Evolutionary conservation across 2,797 vertebrate genomes (phyloP).

Genomic region (Lepus oiostolus): DNA sequence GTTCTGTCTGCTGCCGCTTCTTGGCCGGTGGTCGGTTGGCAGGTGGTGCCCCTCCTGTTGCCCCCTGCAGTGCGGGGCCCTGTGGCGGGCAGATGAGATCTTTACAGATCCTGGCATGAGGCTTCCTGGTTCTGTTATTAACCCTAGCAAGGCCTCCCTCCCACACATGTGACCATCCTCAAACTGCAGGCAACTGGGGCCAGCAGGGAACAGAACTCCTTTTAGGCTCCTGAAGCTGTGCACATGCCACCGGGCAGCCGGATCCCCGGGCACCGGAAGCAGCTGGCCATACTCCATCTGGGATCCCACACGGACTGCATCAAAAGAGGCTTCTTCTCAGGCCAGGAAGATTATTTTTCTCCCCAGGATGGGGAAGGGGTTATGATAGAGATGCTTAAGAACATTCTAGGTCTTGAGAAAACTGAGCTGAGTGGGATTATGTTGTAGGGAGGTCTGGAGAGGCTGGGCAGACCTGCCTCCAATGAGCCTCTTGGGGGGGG

Average conservation of each 20-base stretch:
- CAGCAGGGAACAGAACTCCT: slow-evolving; percentile 18
- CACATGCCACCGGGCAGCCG: too few species aligned
- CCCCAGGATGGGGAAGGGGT: neutral
- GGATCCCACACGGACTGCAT: neutral
- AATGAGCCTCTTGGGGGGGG: neutral
- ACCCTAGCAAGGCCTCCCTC: slow-evolving; percentile 24
- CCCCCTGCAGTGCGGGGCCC: neutral
- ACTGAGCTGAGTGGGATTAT: fast-evolving
- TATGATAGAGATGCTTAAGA: neutral
- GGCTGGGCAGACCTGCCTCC: neutral
- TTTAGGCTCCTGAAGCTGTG: neutral
- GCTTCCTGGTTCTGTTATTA: neutral
- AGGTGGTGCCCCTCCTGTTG: neutral
- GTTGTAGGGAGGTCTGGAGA: neutral
- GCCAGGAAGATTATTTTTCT: neutral
- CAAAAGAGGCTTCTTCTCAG: neutral
- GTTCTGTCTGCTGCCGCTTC: neutral
- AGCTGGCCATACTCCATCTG: neutral
- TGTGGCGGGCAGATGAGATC: neutral
- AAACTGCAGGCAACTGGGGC: slow-evolving; percentile 1
- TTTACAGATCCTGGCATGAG: neutral
- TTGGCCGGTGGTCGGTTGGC: neutral
- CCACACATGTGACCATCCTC: slow-evolving; percentile 37
- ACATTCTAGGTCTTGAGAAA: neutral
- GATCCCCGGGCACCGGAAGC: neutral